Conservation (phyloP, 2,113 vertebrate genomes). For the Malurus cyaneus region DNA sequence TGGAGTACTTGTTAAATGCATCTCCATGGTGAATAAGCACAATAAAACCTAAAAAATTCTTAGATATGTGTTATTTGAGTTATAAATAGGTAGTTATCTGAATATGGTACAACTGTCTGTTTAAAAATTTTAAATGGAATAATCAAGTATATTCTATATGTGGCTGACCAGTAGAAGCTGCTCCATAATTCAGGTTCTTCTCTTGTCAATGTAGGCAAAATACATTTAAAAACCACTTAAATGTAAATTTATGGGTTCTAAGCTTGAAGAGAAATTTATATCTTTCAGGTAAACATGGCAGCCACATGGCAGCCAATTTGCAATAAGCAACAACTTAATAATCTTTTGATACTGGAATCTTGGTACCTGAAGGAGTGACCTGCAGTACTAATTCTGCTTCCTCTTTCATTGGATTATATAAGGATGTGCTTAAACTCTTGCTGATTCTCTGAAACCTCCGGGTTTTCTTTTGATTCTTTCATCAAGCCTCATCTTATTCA, state of each 20-base stretch:
- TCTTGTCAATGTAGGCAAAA: neutral
- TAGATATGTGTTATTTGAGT: neutral
- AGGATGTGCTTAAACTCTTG: neutral
- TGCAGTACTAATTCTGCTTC: neutral
- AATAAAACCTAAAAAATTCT: neutral
- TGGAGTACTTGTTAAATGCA: neutral
- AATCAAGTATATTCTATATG: neutral
- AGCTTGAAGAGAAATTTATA: neutral
- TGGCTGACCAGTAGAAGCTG: neutral
- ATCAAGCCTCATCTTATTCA: neutral
- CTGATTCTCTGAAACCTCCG: neutral
- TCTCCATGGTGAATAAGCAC: neutral
- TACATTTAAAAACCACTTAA: neutral
- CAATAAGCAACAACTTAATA: neutral
- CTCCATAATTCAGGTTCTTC: neutral
- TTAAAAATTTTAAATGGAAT: neutral
- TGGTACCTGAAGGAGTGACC: neutral
- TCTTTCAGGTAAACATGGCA: neutral
- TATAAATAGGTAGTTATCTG: neutral
- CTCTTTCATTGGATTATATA: neutral
- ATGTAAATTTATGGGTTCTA: neutral
- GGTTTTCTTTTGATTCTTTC: neutral
- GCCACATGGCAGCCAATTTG: neutral
- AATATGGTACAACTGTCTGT: neutral
- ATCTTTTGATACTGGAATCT: neutral